Conservation (phyloP, 2,888 invertebrate genomes). For the Pemphredon lugubris region DNA sequence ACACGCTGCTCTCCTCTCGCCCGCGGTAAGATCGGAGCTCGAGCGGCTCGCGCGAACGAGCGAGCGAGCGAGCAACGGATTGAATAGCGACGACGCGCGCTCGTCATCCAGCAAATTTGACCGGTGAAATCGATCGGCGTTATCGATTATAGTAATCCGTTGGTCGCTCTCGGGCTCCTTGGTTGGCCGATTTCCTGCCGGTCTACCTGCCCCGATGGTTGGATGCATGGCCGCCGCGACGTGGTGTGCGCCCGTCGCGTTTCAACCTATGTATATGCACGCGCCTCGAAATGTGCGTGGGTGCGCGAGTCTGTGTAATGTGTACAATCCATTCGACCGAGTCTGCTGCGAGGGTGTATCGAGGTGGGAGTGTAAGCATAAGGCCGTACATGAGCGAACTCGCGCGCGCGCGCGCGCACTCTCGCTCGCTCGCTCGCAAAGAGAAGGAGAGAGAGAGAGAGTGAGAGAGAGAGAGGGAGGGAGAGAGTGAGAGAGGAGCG, state of each 20-base stretch:
- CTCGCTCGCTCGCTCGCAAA: slow-evolving; percentile 8
- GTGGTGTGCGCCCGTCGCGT: slow-evolving; percentile 28
- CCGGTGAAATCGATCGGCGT: slow-evolving; percentile 53
- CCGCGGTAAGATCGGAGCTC: no score
- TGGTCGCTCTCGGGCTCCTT: no score
- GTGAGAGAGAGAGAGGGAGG: slow-evolving; percentile 64
- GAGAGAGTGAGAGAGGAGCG: neutral
- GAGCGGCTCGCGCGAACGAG: no score
- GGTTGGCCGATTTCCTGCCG: slow-evolving; percentile 44
- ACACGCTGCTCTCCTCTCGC: no score
- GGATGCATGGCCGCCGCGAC: slow-evolving; percentile 37
- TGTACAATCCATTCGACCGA: slow-evolving; percentile 61
- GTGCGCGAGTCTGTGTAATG: slow-evolving; percentile 47
- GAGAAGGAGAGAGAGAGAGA: neutral
- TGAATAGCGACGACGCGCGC: no score
- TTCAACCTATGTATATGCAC: slow-evolving; percentile 13
- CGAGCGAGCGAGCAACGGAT: no score
- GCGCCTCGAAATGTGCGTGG: slow-evolving; percentile 37
- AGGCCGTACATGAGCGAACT: slow-evolving; percentile 1
- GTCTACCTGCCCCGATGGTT: slow-evolving; percentile 37
- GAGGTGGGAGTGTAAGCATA: slow-evolving; percentile 35
- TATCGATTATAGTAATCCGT: slow-evolving; percentile 52
- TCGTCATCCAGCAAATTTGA: no score
- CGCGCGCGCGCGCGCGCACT: slow-evolving; percentile 5
- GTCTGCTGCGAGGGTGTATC: slow-evolving; percentile 59